Evolutionary conservation across 2,888 invertebrate genomes (phyloP), one percentile per base, ranked within the genome.

Genomic region (Volucella bombylans): DNA sequence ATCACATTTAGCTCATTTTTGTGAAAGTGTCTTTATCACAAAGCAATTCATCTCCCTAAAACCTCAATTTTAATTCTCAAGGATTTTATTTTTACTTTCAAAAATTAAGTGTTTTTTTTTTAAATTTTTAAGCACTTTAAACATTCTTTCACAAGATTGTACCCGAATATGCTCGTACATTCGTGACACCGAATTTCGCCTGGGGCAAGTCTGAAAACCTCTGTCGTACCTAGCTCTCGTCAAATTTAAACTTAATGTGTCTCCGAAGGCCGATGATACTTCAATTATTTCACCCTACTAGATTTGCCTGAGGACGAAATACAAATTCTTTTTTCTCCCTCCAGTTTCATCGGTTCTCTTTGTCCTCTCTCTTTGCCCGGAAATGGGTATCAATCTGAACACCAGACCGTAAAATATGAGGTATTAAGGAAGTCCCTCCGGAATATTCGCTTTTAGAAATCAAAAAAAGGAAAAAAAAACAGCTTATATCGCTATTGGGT

Each of bases 181-280:
- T 54, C 14, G 8, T 54, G n/a, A 1, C 8, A 15, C 39, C 39
- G 1, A 15, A 14, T 15, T 31, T 31, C 6, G 6, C 31, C 6
- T 6, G 6, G 31, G 31, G 6, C 31, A 31, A 31, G 0, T 4
- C 2, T 31, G 0, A 31, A 31, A 31, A 31, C 6, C 6, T 31
- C 31, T 31, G 31, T 6, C 31, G 1, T 31, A 31, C 6, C 6
- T 6, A 31, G 31, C 0, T 31, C 6, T 4, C 4, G 23, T 10
- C 39, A 14, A 9, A 31, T 23, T 62, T 54, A 45, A 72, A 52
- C 55, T 54, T n/a, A 54, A 64, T 73, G 55, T 64, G 54, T 38
- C 43, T 0, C 8, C 6, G 14, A 18, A 41, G 52, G 45, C 52
- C 54, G 47, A 64, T 73, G 64, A 55, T 54, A 62, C 54, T 61